Conservation (phyloP, 2,888 invertebrate genomes). For the Sminthurides aquaticus region DNA sequence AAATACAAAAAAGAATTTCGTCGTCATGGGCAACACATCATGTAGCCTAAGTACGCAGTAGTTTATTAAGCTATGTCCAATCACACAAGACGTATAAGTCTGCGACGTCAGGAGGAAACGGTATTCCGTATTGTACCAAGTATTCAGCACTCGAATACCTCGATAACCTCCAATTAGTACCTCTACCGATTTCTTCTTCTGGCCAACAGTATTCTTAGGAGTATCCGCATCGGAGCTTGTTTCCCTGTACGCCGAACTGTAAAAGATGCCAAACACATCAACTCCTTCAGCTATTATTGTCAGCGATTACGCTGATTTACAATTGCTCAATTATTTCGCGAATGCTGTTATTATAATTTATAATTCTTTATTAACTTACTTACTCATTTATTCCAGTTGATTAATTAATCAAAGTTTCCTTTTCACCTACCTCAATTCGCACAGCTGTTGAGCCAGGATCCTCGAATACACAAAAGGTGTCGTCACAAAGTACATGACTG, state of each 20-base stretch:
- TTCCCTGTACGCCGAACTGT: no score
- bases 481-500: background rate
- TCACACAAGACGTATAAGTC: background rate
- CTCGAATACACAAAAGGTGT: background rate
- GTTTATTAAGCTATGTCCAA: background rate
- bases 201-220: no score
- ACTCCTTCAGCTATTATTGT: no score
- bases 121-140: background rate
- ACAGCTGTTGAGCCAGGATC: background rate
- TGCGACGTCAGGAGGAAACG: background rate
- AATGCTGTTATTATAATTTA: no score
- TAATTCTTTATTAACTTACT: no score
- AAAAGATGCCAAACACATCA: no score
- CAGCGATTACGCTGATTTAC: no score
- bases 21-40: background rate
- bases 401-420: no score
- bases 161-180: background rate
- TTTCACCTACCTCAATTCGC: background rate
- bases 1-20: background rate
- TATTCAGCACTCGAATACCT: background rate
- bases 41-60: background rate
- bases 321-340: no score
- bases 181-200: background rate
- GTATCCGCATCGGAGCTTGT: no score
- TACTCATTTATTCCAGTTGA: no score